Evolutionary conservation across 35 echinoderm and acorn worm species (phyloP).

Genomic region (Chiridota heheva): DNA sequence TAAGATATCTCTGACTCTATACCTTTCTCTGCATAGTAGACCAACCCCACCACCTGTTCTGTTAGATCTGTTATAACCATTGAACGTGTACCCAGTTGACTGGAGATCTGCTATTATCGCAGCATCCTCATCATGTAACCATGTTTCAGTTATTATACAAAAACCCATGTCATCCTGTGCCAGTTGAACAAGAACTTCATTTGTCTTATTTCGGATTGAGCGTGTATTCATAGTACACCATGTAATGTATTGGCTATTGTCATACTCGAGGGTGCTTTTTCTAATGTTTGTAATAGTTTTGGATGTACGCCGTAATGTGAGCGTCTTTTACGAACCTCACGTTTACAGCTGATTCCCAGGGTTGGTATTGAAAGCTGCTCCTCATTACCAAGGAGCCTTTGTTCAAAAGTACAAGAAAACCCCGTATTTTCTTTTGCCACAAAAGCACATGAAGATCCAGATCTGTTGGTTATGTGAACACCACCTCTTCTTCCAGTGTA

Average conservation of each 20-base stretch:
- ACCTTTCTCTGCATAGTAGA: neutral
- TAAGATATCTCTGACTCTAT: neutral
- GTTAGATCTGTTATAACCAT: neutral
- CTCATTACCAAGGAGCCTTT: too few relatives aligned
- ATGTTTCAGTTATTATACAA: too few relatives aligned
- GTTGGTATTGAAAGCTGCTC: too few relatives aligned
- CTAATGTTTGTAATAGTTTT: neutral
- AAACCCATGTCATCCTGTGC: neutral
- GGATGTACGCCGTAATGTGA: too few relatives aligned
- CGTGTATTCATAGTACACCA: neutral
- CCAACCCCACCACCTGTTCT: neutral
- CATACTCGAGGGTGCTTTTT: neutral
- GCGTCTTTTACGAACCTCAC: too few relatives aligned
- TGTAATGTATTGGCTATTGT: neutral
- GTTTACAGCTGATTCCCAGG: too few relatives aligned
- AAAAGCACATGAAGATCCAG: too few relatives aligned
- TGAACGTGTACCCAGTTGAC: neutral
- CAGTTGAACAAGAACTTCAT: neutral
- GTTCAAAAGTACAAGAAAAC: too few relatives aligned
- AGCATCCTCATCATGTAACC: neutral
- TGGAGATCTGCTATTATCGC: neutral
- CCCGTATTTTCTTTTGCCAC: too few relatives aligned
- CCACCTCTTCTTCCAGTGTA: too few relatives aligned
- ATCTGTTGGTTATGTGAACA: too few relatives aligned
- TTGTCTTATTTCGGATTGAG: too few relatives aligned